Evolutionary conservation across 2,797 vertebrate species (phyloP).

Genomic region (Catharus ustulatus): DNA sequence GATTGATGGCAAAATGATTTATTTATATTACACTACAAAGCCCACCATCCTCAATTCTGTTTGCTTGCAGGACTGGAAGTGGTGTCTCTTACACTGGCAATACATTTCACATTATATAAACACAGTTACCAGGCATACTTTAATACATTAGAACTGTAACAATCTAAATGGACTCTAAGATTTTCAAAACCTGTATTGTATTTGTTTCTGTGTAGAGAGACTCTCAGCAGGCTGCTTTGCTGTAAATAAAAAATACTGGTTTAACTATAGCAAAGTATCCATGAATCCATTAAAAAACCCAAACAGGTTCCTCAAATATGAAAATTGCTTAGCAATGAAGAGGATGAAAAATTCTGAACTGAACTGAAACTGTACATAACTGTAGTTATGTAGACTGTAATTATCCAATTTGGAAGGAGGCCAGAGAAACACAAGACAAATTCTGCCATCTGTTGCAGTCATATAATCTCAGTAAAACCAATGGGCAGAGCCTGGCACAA

Average conservation of each 20-base stretch:
- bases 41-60: not conserved
- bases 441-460: conserved; percentile 15
- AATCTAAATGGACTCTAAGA: not conserved
- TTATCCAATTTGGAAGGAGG: not conserved
- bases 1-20: not conserved
- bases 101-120: not conserved
- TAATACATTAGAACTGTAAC: not conserved
- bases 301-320: not conserved
- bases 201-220: not conserved
- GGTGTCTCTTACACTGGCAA: not conserved
- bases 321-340: not conserved
- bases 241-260: not conserved
- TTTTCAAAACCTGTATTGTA: not conserved
- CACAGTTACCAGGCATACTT: not conserved
- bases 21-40: not conserved
- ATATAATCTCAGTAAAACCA: not conserved
- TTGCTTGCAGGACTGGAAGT: not conserved
- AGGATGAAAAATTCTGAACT: not conserved
- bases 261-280: not conserved
- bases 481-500: not conserved
- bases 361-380: not conserved
- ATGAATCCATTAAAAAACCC: not conserved
- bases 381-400: not conserved
- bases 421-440: not conserved
- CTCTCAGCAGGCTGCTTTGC: not conserved